phyloP scores from a whole-genome alignment of 1,140 invertebrate genomes.

The Drosophila navojoa region DNA sequence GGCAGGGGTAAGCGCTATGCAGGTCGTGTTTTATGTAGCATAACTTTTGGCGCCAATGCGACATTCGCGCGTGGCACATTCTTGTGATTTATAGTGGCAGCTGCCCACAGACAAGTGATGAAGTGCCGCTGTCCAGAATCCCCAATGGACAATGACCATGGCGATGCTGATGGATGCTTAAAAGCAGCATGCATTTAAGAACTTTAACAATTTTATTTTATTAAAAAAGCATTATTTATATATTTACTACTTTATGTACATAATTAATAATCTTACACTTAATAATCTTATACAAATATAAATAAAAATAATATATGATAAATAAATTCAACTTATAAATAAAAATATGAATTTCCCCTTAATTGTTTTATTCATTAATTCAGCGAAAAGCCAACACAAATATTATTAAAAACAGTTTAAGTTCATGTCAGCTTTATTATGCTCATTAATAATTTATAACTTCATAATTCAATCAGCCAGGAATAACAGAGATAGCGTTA shows the following conservation, averaged over 20 bases:
- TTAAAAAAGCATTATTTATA: too few relatives aligned
- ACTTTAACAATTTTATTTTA: too few relatives aligned
- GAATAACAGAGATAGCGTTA: slow-evolving; percentile 4
- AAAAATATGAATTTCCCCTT: too few relatives aligned
- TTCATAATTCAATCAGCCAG: slow-evolving; percentile 22
- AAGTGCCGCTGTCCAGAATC: slow-evolving; percentile 18
- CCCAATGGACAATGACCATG: background rate
- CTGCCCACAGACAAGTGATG: slow-evolving; percentile 39
- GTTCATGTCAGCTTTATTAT: background rate
- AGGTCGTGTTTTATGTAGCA: slow-evolving; percentile 61
- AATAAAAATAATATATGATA: too few relatives aligned
- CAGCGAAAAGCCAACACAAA: too few relatives aligned
- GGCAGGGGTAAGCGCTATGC: background rate
- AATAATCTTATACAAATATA: too few relatives aligned
- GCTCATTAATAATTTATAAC: slow-evolving; percentile 13
- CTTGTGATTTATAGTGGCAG: slow-evolving; percentile 58
- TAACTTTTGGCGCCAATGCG: slow-evolving; percentile 71
- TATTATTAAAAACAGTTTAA: background rate
- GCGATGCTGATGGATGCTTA: background rate
- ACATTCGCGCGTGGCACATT: slow-evolving; percentile 51
- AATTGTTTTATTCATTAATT: too few relatives aligned
- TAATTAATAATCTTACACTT: background rate
- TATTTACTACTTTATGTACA: background rate
- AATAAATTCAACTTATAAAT: too few relatives aligned
- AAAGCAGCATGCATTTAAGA: background rate